These are phyloP conservation scores for Agrilus planipennis DNA, from an alignment of 1,140 invertebrate genomes.

Conservation along the genomic window DNA sequence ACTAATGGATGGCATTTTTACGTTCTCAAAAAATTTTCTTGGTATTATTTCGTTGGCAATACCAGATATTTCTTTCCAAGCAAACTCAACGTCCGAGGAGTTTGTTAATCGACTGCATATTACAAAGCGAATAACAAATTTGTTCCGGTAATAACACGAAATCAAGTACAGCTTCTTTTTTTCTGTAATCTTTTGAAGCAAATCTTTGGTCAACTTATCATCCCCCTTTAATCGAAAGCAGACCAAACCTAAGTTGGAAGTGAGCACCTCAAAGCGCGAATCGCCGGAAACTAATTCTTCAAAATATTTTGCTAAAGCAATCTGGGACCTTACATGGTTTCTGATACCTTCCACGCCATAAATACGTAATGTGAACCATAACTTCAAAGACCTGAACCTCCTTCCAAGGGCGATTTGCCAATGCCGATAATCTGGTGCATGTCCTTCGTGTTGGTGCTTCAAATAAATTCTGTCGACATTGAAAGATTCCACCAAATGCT, in stretches of 20 bases:
- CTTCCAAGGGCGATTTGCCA: constrained; percentile 91
- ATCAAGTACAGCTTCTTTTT: constrained; percentile 77
- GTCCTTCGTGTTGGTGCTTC: constrained; percentile 52
- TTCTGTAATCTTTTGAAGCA: constrained; percentile 64
- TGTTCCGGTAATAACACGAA: constrained; percentile 52
- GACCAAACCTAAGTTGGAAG: constrained; percentile 61
- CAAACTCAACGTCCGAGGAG: constrained; percentile 60
- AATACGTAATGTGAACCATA: constrained; percentile 86
- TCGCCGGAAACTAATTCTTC: constrained; percentile 57
- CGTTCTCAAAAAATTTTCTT: neutral
- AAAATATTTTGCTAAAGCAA: constrained; percentile 67
- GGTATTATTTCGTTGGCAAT: constrained; percentile 37
- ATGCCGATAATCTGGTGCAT: constrained; percentile 81
- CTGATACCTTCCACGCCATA: constrained; percentile 75
- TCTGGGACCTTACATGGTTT: constrained; percentile 63
- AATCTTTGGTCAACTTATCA: constrained; percentile 57
- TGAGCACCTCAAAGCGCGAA: constrained; percentile 55
- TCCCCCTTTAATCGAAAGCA: constrained; percentile 77
- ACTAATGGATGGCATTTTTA: constrained; percentile 8
- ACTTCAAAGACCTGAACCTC: constrained; percentile 82
- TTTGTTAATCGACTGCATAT: constrained; percentile 63
- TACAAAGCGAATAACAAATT: constrained; percentile 70
- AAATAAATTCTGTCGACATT: constrained; percentile 88
- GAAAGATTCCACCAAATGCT: constrained; percentile 74
- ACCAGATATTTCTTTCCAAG: constrained; percentile 67